phyloP scores from a whole-genome alignment of 2,113 vertebrate genomes.

The Lonchura striata region DNA sequence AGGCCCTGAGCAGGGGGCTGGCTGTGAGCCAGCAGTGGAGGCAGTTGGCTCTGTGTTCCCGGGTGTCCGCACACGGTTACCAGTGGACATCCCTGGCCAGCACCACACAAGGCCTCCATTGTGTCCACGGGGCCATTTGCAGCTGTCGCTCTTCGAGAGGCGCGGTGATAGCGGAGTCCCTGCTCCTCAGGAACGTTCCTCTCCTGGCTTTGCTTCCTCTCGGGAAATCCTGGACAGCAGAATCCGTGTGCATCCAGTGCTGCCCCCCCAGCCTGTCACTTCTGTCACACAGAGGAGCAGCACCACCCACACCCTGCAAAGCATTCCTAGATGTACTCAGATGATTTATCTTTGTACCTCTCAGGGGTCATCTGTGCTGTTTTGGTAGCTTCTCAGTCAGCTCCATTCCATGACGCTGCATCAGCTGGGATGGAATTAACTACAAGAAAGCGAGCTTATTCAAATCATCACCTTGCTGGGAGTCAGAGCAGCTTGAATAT shows the following conservation, averaged over 20 bases:
- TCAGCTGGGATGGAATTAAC: background rate
- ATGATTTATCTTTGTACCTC: background rate
- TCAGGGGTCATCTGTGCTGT: background rate
- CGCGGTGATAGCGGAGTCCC: accelerated
- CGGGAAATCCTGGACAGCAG: background rate
- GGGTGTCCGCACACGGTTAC: background rate
- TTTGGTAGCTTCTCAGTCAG: background rate
- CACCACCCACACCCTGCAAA: background rate
- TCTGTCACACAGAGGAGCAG: background rate
- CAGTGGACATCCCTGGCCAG: background rate
- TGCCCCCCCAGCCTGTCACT: background rate
- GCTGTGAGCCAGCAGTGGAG: background rate
- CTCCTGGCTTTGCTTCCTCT: background rate
- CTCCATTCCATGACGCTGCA: background rate
- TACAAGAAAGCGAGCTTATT: background rate
- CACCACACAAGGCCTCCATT: background rate
- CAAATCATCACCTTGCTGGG: background rate
- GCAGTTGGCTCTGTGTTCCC: background rate
- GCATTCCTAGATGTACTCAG: background rate
- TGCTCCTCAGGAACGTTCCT: background rate
- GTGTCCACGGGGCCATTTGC: background rate
- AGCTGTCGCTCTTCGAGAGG: background rate
- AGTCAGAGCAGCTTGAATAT: background rate
- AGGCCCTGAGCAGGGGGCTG: background rate
- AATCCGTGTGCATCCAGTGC: background rate